phyloP scores from a whole-genome alignment of 2,888 invertebrate genomes.

The Atherix ibis region DNA sequence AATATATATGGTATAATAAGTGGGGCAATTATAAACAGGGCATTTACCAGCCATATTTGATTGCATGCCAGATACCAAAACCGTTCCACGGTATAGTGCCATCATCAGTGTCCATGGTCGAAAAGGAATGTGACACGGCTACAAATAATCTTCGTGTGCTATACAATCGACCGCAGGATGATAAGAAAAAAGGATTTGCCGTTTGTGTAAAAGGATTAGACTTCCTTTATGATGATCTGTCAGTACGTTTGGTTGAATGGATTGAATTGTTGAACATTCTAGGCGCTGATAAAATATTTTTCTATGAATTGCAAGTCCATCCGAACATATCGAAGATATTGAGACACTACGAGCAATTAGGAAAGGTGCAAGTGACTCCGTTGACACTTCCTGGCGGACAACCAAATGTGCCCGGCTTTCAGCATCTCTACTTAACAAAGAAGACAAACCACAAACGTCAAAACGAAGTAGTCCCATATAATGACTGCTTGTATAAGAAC shows the following conservation, averaged over 20 bases:
- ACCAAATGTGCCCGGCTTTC: constrained; percentile 76
- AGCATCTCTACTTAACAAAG: constrained; percentile 76
- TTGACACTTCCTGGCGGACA: constrained; percentile 76
- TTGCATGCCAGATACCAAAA: constrained; percentile 74
- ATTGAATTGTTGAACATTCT: constrained; percentile 71
- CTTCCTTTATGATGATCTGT: constrained; percentile 80
- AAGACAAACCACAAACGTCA: constrained; percentile 87
- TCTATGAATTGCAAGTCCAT: constrained; percentile 83
- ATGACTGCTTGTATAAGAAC: constrained; percentile 88
- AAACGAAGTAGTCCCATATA: constrained; percentile 90
- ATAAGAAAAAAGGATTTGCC: constrained; percentile 60
- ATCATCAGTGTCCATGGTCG: constrained; percentile 72
- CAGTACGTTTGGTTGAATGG: constrained; percentile 85
- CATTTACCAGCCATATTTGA: constrained; percentile 79
- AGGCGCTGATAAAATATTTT: constrained; percentile 82
- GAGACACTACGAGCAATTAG: constrained; percentile 45
- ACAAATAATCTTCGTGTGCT: constrained; percentile 73
- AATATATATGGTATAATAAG: constrained; percentile 86
- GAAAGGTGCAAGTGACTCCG: constrained; percentile 59
- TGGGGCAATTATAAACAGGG: constrained; percentile 90
- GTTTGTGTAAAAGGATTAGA: constrained; percentile 90
- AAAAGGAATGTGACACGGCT: constrained; percentile 69
- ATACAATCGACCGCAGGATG: constrained; percentile 51
- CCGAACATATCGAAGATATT: constrained; percentile 74
- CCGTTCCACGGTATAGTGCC: constrained; percentile 56